phyloP scores from a whole-genome alignment of 2,888 invertebrate species.

The Torymus texanus region DNA sequence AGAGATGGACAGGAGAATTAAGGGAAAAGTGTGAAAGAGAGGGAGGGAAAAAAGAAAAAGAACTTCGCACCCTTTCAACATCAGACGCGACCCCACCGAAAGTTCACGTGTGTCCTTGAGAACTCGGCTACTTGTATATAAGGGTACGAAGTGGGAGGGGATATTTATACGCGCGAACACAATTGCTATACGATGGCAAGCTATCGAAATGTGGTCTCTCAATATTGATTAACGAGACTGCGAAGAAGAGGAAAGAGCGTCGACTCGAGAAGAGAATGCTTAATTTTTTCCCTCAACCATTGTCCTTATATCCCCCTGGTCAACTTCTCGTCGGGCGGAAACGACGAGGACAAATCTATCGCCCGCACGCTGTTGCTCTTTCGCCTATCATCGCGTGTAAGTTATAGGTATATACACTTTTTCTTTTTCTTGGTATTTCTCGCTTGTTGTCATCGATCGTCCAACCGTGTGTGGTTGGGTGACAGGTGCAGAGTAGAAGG shows the following conservation, averaged over 20 bases:
- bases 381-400: too few relatives aligned
- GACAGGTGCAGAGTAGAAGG: too few relatives aligned
- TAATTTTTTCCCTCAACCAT: constrained; percentile 20
- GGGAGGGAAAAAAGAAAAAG: not conserved
- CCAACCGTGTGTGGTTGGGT: too few relatives aligned
- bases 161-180: not conserved
- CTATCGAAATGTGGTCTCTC: not conserved
- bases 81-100: constrained; percentile 15
- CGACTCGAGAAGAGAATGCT: constrained; percentile 34
- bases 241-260: not conserved
- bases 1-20: not conserved
- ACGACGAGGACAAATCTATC: constrained; percentile 13
- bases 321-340: not conserved
- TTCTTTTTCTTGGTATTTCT: too few relatives aligned
- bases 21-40: not conserved
- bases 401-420: too few relatives aligned
- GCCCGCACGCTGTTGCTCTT: too few relatives aligned
- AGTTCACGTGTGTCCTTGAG: constrained; percentile 26
- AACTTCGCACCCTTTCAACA: constrained; percentile 22
- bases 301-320: not conserved
- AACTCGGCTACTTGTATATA: not conserved
- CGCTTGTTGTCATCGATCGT: too few relatives aligned
- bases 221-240: constrained; percentile 31
- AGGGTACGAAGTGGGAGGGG: not conserved
- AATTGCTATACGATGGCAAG: not conserved